Conservation (phyloP, 2,797 vertebrate genomes). For the Leptoclinus maculatus region DNA sequence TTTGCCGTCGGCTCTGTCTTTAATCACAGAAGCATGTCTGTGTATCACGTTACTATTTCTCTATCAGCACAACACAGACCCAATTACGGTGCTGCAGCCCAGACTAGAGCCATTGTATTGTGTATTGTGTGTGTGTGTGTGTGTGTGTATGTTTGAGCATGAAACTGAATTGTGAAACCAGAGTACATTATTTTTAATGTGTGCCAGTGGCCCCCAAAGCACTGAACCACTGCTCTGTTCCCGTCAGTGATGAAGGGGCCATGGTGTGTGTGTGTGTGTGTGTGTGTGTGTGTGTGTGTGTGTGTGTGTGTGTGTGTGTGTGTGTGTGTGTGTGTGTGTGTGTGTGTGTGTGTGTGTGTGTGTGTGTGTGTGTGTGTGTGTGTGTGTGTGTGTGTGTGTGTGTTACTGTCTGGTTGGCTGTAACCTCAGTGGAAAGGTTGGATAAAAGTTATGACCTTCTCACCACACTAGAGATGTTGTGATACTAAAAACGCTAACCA, state of each 20-base stretch:
- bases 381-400: slow-evolving; percentile 7
- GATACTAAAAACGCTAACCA: neutral
- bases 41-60: slow-evolving; percentile 49
- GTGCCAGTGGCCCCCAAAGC: slow-evolving; percentile 24
- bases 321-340: slow-evolving; percentile 9
- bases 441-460: slow-evolving; percentile 21
- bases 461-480: neutral
- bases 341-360: slow-evolving; percentile 1
- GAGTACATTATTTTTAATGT: slow-evolving; percentile 49
- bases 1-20: slow-evolving; percentile 32
- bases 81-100: slow-evolving; percentile 37
- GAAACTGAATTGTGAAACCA: slow-evolving; percentile 33
- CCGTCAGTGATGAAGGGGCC: slow-evolving; percentile 3
- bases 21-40: slow-evolving; percentile 55
- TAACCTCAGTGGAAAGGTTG: slow-evolving; percentile 23
- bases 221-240: slow-evolving; percentile 15
- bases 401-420: neutral
- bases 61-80: slow-evolving; percentile 60
- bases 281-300: slow-evolving; percentile 9
- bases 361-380: neutral
- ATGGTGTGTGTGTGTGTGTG: neutral
- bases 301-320: neutral
- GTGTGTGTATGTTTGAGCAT: slow-evolving; percentile 3
- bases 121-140: slow-evolving; percentile 5
- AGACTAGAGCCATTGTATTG: slow-evolving; percentile 27